Evolutionary conservation across 2,888 invertebrate genomes (phyloP).

Genomic region (Dryomyza anilis): DNA sequence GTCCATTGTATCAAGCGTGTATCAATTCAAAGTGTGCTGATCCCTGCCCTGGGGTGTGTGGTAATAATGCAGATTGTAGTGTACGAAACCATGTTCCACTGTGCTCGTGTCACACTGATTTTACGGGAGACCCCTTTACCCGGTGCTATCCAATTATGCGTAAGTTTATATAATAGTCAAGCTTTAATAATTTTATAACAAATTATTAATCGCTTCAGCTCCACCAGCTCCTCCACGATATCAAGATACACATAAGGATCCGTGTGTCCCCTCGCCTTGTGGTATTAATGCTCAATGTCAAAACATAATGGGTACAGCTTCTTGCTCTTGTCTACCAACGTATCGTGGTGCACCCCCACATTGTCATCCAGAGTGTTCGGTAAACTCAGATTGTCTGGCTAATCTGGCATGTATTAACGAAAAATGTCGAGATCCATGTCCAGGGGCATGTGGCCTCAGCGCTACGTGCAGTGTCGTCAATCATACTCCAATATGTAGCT

Average conservation of each 20-base stretch:
- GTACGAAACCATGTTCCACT: conserved; percentile 72
- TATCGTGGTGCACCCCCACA: conserved; percentile 72
- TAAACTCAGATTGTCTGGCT: conserved; percentile 71
- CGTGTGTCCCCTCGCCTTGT: conserved; percentile 72
- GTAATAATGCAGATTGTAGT: conserved; percentile 67
- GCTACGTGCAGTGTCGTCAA: conserved; percentile 67
- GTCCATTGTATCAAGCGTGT: conserved; percentile 68
- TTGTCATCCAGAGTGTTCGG: conserved; percentile 71
- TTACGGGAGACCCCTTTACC: conserved; percentile 72
- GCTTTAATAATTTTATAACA: conserved; percentile 36
- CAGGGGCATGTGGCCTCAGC: conserved; percentile 70
- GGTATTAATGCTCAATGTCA: conserved; percentile 69
- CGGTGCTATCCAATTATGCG: conserved; percentile 62
- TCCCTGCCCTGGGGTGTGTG: conserved; percentile 79
- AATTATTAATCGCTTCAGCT: not conserved
- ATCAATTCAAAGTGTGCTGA: conserved; percentile 70
- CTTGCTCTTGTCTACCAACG: conserved; percentile 67
- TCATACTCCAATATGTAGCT: conserved; percentile 70
- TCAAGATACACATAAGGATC: conserved; percentile 60
- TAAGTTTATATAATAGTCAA: too few species aligned
- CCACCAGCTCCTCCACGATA: conserved; percentile 36
- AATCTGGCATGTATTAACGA: conserved; percentile 70
- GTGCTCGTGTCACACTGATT: conserved; percentile 70
- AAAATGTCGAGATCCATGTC: conserved; percentile 72
- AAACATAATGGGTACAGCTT: conserved; percentile 64